Base-by-base conservation (phyloP, 2,797 vertebrate species). In the Iguana delicatissima region DNA sequence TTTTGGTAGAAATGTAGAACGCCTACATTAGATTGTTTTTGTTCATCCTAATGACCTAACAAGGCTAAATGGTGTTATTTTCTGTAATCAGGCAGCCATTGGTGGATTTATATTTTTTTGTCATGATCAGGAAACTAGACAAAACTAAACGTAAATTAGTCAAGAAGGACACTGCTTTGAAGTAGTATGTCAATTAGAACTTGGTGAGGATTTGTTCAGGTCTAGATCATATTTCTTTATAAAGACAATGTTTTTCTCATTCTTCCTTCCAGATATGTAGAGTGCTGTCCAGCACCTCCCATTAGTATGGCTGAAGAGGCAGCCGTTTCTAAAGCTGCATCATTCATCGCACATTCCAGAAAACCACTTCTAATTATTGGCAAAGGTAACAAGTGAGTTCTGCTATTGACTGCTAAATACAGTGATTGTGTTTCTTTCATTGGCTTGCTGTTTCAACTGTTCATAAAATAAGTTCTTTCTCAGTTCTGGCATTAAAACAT, bases 321-420 rank as follows among this genome's bases (percentile, higher is more conserved):
- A 13, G 97, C 98, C 4, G 93, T 99, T 12, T 88, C 82, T 4
- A 88, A 93, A 89, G 98, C 99, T 32, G 90, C 94, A 0, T 96
- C 97, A 76, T 81, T 98, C 35, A 89, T 99, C 87, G 97, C 97
- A 96, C 90, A 85, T 38, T 98, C 99, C 89, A 97, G 96, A 92
- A 97, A 97, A 82, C 99, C 99, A 14, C 97, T 99, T 74, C 92
- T 99, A 32, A 98, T 99, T 94, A 92, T 99, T 50, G 99, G 99
- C 76, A 99, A 99, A 98, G 99, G 99, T 99, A 97, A 57, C 6
- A 0, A 52, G 82, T 85, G 8, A 91, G 2, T 62, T 57, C 22
- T 90, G 1, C 10, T 2, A 0, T 18, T 0, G 72, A 35, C 5
- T 55, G n/a, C 14, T 90, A 88, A 91, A 79, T 89, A 26, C 32